These are phyloP conservation scores for Atopsyche davidsoni DNA, from an alignment of 1,140 invertebrate species.

Conservation along the genomic window DNA sequence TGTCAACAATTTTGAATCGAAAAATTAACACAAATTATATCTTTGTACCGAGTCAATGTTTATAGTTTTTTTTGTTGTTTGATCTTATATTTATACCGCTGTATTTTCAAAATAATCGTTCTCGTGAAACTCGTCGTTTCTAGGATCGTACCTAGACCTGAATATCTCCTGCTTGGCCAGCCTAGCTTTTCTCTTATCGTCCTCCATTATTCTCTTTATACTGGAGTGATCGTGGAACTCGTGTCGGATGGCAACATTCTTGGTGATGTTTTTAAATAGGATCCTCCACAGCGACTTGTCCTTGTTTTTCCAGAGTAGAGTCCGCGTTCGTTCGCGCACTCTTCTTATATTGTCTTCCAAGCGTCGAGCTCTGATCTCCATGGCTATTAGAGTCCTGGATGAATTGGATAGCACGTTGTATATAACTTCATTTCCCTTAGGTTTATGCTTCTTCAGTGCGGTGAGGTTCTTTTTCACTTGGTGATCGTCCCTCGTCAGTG, in stretches of 20 bases:
- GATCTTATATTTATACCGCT: conserved; percentile 3
- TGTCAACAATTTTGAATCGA: too few relatives aligned
- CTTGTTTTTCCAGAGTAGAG: conserved; percentile 50
- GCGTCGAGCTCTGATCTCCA: conserved; percentile 50
- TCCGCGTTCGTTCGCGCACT: conserved; percentile 48
- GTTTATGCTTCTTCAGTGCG: conserved; percentile 9
- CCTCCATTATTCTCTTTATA: conserved; percentile 34
- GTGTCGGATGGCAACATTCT: conserved; percentile 45
- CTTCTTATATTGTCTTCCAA: conserved; percentile 50
- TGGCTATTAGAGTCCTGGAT: conserved; percentile 48
- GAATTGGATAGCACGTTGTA: conserved; percentile 41
- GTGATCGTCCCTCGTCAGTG: conserved; percentile 12
- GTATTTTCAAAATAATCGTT: conserved; percentile 24
- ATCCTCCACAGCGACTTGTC: conserved; percentile 49
- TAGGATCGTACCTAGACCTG: conserved; percentile 17
- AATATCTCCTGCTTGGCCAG: conserved; percentile 14
- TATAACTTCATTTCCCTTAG: conserved; percentile 18
- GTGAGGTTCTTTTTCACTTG: conserved; percentile 16
- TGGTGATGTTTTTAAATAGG: conserved; percentile 48
- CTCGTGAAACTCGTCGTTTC: conserved; percentile 17
- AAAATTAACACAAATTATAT: conserved; percentile 9
- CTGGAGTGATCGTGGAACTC: conserved; percentile 47
- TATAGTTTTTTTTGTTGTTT: background rate
- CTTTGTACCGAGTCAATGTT: too few relatives aligned
- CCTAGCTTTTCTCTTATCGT: conserved; percentile 18